Evolutionary conservation across 1,140 invertebrate species (phyloP).

Genomic region (Drosophila ficusphila): DNA sequence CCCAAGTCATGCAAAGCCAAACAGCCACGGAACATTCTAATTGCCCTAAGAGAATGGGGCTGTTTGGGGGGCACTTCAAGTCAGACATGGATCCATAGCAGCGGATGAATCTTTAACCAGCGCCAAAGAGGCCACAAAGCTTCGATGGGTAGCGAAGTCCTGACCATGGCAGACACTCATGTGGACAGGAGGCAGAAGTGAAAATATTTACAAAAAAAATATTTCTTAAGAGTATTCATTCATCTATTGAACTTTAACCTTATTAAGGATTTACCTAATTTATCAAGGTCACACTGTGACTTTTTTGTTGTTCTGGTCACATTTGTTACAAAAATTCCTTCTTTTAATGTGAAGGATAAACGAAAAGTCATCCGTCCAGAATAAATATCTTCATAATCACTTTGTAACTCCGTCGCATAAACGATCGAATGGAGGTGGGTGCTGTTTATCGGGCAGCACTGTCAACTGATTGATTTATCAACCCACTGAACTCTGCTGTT

Average conservation of each 20-base stretch:
- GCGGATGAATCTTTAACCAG: constrained; percentile 40
- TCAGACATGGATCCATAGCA: constrained; percentile 14
- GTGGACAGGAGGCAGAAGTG: too few relatives aligned
- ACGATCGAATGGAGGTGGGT: constrained; percentile 3
- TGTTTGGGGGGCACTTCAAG: constrained; percentile 6
- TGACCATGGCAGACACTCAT: not conserved
- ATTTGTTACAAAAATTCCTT: too few relatives aligned
- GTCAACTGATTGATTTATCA: constrained; percentile 45
- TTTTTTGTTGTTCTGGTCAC: too few relatives aligned
- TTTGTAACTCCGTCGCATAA: too few relatives aligned
- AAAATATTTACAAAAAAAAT: too few relatives aligned
- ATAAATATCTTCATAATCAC: too few relatives aligned
- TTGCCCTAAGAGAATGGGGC: constrained; percentile 26
- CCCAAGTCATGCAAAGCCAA: constrained; percentile 72
- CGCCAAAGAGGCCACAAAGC: constrained; percentile 1
- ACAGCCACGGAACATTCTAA: constrained; percentile 54
- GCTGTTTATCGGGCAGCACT: constrained; percentile 1
- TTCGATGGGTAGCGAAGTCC: not conserved
- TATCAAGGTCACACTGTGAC: too few relatives aligned
- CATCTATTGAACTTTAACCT: too few relatives aligned
- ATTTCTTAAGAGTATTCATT: too few relatives aligned
- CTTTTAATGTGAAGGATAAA: too few relatives aligned
- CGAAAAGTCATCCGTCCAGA: too few relatives aligned
- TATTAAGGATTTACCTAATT: too few relatives aligned
- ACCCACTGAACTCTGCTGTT: not conserved